Evolutionary conservation across 2,888 invertebrate species (phyloP), one percentile per base, ranked within the genome.

Genomic region (Oconnorella tubifera): DNA sequence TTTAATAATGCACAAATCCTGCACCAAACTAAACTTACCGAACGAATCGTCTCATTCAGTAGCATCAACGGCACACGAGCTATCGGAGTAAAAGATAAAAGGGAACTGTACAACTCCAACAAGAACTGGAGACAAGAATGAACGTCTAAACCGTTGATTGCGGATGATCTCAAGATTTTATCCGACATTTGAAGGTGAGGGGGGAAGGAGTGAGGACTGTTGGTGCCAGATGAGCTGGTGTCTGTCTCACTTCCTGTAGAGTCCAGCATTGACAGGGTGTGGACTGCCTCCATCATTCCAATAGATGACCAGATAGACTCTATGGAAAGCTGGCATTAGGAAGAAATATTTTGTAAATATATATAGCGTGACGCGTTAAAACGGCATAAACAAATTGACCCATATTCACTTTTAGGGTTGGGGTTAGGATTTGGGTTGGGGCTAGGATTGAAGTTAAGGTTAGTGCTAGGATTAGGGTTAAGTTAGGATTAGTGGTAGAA

Each of bases 71-170:
- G 80, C 27, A 78, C 78, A 57, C 75, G 76, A 25, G 77, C 76
- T 62, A 69, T 77, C 58, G 77, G 74, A 3, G 19, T 56, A 14
- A 86, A 83, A 59, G 85, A 83, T 67, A 88, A 81, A 86, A 89
- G 88, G 64, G 93, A 91, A 1, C 90, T 87, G 72, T 92, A 92
- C 33, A 96, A 87, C 81, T 97, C 96, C 80, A 94, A 87, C 25
- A 97, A 85, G 77, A 97, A 89, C 79, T 93, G 92, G 61, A 96
- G 83, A 83, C 96, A 97, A 66, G 96, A 97, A 80, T 91, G 90
- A 33, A 95, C 86, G 83, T 97, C 96, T 48, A 97, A 74, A 14
- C 78, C 79, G 29, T 59, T 48, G 14, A 56, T 19, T 23, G 51
- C 33, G n/a, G 59, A 32, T 6, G 59, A 58, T 6, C 59, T n/a